Evolutionary conservation across 1,140 invertebrate species (phyloP).

Genomic region (Phenacoccus solenopsis): DNA sequence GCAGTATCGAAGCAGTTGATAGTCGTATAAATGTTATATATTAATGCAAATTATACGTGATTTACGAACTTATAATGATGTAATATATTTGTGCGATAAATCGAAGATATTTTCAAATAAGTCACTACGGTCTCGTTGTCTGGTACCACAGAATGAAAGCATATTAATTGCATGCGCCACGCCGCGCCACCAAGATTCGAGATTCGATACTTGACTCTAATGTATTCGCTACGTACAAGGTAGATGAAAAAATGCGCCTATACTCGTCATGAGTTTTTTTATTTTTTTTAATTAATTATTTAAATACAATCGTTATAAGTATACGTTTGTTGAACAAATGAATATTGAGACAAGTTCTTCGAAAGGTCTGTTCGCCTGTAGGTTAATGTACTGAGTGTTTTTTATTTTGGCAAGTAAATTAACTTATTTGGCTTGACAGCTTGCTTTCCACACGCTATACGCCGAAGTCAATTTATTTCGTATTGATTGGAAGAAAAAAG

Average conservation of each 20-base stretch:
- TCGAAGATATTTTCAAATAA: background rate
- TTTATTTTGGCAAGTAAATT: constrained; percentile 3
- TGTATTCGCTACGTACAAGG: background rate
- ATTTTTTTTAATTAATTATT: background rate
- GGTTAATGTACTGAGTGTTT: background rate
- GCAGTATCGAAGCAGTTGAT: no score
- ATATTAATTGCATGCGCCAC: background rate
- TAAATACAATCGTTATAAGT: background rate
- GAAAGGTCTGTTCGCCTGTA: no score
- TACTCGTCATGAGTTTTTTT: no score
- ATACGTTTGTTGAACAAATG: background rate
- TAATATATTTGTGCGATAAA: background rate
- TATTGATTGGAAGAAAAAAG: background rate
- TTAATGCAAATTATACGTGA: background rate
- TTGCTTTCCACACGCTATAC: background rate
- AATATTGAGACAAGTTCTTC: background rate
- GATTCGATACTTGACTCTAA: background rate
- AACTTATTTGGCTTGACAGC: background rate
- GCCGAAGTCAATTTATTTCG: background rate
- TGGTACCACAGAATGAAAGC: background rate
- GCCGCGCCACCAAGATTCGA: no score
- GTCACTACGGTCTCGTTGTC: background rate
- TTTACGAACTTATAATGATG: background rate
- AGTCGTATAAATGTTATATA: background rate
- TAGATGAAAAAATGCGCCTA: background rate